phyloP scores from a whole-genome alignment of 1,140 invertebrate genomes.

The Aphelenchoides besseyi region DNA sequence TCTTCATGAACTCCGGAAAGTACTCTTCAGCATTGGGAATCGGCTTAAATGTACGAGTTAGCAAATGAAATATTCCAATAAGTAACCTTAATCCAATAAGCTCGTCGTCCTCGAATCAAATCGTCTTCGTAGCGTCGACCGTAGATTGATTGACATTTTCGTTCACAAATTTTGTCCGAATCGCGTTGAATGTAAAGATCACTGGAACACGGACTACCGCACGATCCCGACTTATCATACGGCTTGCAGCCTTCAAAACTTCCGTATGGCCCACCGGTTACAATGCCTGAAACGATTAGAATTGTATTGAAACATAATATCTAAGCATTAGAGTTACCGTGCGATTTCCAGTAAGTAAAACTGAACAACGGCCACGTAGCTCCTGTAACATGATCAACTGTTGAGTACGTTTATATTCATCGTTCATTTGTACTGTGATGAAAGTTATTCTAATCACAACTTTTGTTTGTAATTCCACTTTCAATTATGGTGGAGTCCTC shows the following conservation, averaged over 20 bases:
- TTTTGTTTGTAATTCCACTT: too few species aligned
- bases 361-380: constrained; percentile 36
- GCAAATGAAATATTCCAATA: constrained; percentile 8
- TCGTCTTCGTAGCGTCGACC: constrained; percentile 41
- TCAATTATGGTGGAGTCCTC: too few species aligned
- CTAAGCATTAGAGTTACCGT: constrained; percentile 34
- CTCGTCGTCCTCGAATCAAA: constrained; percentile 21
- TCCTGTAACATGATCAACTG: constrained; percentile 17
- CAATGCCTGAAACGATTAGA: too few species aligned
- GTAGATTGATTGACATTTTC: constrained; percentile 38
- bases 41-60: constrained; percentile 33
- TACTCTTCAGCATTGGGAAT: constrained; percentile 29
- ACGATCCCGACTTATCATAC: constrained; percentile 31
- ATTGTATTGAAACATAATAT: too few species aligned
- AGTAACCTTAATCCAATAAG: constrained; percentile 27
- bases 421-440: too few species aligned
- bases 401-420: not conserved
- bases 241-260: constrained; percentile 46
- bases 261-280: constrained; percentile 27
- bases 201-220: constrained; percentile 37
- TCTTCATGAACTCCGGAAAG: constrained; percentile 23
- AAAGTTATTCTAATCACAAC: too few species aligned
- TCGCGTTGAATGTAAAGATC: constrained; percentile 29
- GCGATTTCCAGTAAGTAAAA: constrained; percentile 37
- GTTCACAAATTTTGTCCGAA: constrained; percentile 25